Conservation (phyloP, 37 sponge, comb jelly and placozoan genomes). For the Hormiphora californensis region DNA sequence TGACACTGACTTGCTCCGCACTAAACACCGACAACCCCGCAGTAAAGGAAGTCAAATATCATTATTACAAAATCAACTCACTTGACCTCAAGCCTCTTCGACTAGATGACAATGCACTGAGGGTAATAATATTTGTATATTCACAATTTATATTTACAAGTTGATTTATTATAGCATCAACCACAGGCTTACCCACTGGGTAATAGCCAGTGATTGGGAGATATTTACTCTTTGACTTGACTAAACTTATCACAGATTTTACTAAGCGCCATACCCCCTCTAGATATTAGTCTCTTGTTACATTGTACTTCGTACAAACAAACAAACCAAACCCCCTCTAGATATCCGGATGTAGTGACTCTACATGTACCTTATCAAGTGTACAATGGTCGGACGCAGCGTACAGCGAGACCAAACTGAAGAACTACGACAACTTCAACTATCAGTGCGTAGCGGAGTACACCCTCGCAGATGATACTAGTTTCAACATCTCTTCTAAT, state of each 20-base stretch:
- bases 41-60: not conserved
- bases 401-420: not conserved
- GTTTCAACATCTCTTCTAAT: not conserved
- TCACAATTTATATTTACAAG: no score
- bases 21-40: not conserved
- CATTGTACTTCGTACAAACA: no score
- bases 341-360: no score
- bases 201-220: no score
- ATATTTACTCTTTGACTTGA: no score
- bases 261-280: no score
- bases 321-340: no score
- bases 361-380: not conserved
- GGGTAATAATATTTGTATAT: not conserved
- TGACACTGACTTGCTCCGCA: not conserved
- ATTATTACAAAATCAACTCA: not conserved
- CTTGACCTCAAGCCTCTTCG: not conserved
- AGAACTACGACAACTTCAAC: not conserved
- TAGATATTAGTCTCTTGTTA: no score
- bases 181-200: no score
- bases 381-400: conserved; percentile 13
- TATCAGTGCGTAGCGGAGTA: not conserved
- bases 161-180: no score
- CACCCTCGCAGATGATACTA: not conserved
- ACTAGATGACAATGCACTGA: not conserved
- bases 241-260: no score